Base-by-base conservation (phyloP, 2,888 invertebrate genomes). In the Epinotia nisella region DNA sequence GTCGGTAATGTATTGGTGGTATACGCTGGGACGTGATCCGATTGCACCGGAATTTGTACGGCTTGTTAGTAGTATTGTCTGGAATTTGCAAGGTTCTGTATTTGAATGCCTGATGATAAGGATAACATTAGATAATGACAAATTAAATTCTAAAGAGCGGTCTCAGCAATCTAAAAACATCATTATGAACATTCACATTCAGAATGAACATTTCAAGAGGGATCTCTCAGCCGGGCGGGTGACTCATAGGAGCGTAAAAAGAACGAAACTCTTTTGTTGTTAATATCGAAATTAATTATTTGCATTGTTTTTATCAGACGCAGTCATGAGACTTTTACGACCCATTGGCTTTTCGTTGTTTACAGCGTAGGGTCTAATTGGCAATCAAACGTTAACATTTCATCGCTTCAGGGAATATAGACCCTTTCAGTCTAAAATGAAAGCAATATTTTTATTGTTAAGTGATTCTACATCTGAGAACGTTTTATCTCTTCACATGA, bases 341-440 rank as follows among this genome's bases (percentile, higher is more conserved):
- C 19, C 56, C 55, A 56, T 72, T 72, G 61, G 35, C 21, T 49
- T 29, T 45, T 21, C 5, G 61, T 72, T 62, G 67, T 71, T 71
- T 62, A 72, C 61, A 49, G 60, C 67, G 72, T 67, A 45, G 21
- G 45, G 13, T 55, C 67, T 72, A 68, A 72, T 72, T 72, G 67
- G 35, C 67, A 72, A 72, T 72, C 67, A 67, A 68, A 56, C 67
- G 67, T 49, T 55, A 72, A 72, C 64, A 65, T 71, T 55, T 62
- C 72, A 68, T 45, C 56, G 61, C 61, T 62, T 62, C 55, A 19
- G 35, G 65, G 29, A 53, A 66, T 51, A 39, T 49, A 51, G 51
- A 71, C 41, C 24, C 55, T 66, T 66, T 51, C 29, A n/a, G 51
- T 55, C 19, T 55, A 19, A 55, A 53, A 55, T 39, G 2, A 65